Conservation (phyloP, 37 sponge, comb jelly and placozoan genomes). For the Beroe forskalii region DNA sequence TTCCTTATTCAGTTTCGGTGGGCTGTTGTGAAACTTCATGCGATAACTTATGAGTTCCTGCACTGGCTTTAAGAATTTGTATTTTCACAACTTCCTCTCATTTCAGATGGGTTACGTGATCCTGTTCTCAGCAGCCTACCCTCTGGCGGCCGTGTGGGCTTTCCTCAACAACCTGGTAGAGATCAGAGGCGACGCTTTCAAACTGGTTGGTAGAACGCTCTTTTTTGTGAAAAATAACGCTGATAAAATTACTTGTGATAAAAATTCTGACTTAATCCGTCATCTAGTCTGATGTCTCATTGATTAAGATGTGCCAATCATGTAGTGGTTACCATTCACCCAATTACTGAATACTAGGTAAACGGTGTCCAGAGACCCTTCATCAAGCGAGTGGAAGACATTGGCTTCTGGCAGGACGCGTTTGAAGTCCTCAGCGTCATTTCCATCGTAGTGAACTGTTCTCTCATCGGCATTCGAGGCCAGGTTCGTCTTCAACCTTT, state of each 20-base stretch:
- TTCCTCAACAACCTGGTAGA: slow-evolving; percentile 58
- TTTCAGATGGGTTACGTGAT: slow-evolving; percentile 59
- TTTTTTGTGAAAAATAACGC: too few relatives aligned
- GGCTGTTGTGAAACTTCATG: too few relatives aligned
- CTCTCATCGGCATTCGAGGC: slow-evolving; percentile 32
- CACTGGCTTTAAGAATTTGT: neutral
- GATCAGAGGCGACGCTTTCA: slow-evolving; percentile 60
- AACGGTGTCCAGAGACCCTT: slow-evolving; percentile 57
- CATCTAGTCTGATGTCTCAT: too few relatives aligned
- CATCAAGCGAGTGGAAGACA: slow-evolving; percentile 14
- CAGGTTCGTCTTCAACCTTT: too few relatives aligned
- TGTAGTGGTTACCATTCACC: too few relatives aligned
- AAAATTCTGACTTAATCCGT: too few relatives aligned
- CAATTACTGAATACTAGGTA: neutral
- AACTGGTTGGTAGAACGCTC: neutral
- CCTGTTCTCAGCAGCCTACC: slow-evolving; percentile 50
- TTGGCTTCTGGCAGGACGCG: slow-evolving; percentile 55
- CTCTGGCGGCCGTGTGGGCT: slow-evolving; percentile 61
- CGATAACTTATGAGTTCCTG: neutral
- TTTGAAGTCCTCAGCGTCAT: slow-evolving; percentile 43
- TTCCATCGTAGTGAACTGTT: slow-evolving; percentile 47
- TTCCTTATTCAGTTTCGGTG: too few relatives aligned
- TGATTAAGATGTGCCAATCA: too few relatives aligned
- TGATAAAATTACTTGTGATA: too few relatives aligned
- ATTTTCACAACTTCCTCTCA: neutral